Evolutionary conservation across 1,140 invertebrate genomes (phyloP).

Genomic region (Colletes latitarsis): DNA sequence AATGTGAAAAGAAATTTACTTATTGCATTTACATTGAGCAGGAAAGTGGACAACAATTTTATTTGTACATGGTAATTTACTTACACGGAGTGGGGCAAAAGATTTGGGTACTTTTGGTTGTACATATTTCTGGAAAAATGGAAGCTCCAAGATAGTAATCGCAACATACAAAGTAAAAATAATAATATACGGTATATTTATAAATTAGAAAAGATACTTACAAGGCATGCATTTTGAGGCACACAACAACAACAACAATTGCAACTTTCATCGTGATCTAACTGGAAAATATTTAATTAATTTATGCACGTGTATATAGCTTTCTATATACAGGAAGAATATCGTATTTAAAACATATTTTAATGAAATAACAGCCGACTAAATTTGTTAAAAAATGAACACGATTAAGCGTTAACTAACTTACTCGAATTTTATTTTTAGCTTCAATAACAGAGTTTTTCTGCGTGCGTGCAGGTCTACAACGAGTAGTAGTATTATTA

Average conservation of each 20-base stretch:
- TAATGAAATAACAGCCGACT: too few species aligned
- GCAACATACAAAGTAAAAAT: neutral
- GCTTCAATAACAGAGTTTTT: conserved; percentile 65
- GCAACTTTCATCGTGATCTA: conserved; percentile 71
- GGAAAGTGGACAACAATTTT: too few species aligned
- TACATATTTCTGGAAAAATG: conserved; percentile 79
- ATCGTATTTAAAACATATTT: too few species aligned
- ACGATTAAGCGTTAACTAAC: neutral
- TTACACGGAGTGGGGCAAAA: conserved; percentile 77
- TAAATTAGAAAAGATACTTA: conserved; percentile 49
- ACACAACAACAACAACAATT: conserved; percentile 74
- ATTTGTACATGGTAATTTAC: conserved; percentile 29
- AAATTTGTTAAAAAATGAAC: too few species aligned
- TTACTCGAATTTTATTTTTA: conserved; percentile 74
- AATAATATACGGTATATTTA: neutral
- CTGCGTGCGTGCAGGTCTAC: conserved; percentile 40
- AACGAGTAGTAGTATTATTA: neutral
- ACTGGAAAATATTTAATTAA: conserved; percentile 53
- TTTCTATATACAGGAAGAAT: too few species aligned
- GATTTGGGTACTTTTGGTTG: conserved; percentile 83
- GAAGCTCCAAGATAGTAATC: neutral
- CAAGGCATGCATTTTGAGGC: conserved; percentile 60
- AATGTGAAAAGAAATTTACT: neutral
- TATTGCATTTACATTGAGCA: too few species aligned
- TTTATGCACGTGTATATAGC: neutral